Evolutionary conservation across 2,888 invertebrate species (phyloP).

Genomic region (Nomada fucata): DNA sequence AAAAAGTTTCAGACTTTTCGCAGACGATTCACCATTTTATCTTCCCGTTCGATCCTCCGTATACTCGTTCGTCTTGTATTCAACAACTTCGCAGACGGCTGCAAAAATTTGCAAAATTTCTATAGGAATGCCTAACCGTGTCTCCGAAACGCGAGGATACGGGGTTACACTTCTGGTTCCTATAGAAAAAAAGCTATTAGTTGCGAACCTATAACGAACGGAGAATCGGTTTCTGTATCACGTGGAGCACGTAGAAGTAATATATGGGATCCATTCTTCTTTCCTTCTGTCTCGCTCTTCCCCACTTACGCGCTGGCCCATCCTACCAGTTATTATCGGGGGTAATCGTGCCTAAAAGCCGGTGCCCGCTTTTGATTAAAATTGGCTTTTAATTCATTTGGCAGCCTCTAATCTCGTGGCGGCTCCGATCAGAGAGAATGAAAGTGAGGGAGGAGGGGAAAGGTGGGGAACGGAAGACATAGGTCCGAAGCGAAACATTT

Average conservation of each 20-base stretch:
- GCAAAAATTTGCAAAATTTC: neutral
- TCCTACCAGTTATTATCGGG: constrained; percentile 83
- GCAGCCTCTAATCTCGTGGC: constrained; percentile 83
- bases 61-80: neutral
- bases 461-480: constrained; percentile 60
- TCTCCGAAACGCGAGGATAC: neutral
- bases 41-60: neutral
- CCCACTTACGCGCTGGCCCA: constrained; percentile 71
- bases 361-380: constrained; percentile 84
- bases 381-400: constrained; percentile 85
- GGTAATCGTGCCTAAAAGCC: constrained; percentile 84
- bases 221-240: constrained; percentile 74
- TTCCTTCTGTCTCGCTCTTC: constrained; percentile 67
- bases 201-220: constrained; percentile 71
- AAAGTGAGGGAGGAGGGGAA: constrained; percentile 38
- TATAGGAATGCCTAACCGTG: neutral
- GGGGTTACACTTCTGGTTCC: constrained; percentile 1
- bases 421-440: constrained; percentile 79
- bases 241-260: constrained; percentile 79
- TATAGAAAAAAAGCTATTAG: constrained; percentile 58
- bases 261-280: constrained; percentile 80
- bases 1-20: neutral
- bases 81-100: neutral
- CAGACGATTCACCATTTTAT: neutral
- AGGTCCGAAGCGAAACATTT: constrained; percentile 64